Evolutionary conservation across 2,888 invertebrate species (phyloP).

Genomic region (Drosophila kuntzei): DNA sequence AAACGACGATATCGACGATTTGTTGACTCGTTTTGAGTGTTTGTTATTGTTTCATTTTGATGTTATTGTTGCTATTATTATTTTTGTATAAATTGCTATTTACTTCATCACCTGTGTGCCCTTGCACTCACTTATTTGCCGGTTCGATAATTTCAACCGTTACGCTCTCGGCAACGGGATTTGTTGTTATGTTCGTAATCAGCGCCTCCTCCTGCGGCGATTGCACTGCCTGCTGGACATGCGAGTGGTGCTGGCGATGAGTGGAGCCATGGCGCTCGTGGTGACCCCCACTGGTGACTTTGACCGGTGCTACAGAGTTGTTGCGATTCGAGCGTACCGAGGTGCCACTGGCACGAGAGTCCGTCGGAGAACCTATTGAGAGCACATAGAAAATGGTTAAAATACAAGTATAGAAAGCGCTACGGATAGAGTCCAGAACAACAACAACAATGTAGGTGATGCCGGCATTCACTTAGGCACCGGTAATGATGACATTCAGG

Average conservation of each 20-base stretch:
- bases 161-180: constrained; percentile 88
- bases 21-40: constrained; percentile 50
- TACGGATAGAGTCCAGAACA: constrained; percentile 20
- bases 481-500: constrained; percentile 27
- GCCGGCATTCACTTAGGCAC: constrained; percentile 3
- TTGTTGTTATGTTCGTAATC: constrained; percentile 84
- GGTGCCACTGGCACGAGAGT: constrained; percentile 90
- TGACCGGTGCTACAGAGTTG: constrained; percentile 83
- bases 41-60: constrained; percentile 7
- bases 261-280: constrained; percentile 77
- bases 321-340: constrained; percentile 90
- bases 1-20: constrained; percentile 55
- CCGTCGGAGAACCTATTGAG: constrained; percentile 60
- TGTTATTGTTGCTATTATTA: neutral
- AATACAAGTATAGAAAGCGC: neutral
- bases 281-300: constrained; percentile 64
- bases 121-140: constrained; percentile 85
- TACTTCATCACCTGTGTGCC: neutral
- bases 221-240: constrained; percentile 61
- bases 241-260: constrained; percentile 71
- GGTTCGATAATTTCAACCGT: constrained; percentile 92
- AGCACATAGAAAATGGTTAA: constrained; percentile 7
- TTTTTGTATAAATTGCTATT: constrained; percentile 14
- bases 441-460: constrained; percentile 13
- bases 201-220: constrained; percentile 81